phyloP scores from a whole-genome alignment of 2,113 vertebrate species.

The Microcebus murinus region DNA sequence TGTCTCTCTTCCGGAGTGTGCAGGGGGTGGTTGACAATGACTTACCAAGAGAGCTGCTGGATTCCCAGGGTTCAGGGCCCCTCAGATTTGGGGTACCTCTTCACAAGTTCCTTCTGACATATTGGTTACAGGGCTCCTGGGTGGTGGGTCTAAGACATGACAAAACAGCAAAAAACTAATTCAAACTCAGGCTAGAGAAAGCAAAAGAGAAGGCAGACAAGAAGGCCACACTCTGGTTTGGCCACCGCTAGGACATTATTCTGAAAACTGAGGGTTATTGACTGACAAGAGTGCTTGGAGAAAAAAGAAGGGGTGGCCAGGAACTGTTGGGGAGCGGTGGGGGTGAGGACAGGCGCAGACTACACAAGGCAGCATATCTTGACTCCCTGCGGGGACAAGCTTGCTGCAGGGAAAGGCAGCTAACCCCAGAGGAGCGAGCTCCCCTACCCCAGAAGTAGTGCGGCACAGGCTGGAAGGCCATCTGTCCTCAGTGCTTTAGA shows the following conservation, averaged over 20 bases:
- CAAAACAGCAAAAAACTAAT: neutral
- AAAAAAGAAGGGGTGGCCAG: neutral
- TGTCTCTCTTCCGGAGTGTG: neutral
- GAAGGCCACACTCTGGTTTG: fast-evolving
- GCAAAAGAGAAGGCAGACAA: neutral
- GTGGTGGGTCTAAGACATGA: no score
- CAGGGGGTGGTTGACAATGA: no score
- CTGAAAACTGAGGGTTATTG: neutral
- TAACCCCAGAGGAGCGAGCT: no score
- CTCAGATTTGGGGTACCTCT: no score
- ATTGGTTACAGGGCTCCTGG: neutral
- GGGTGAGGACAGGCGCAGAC: neutral
- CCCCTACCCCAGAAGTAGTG: neutral
- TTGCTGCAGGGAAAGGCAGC: neutral
- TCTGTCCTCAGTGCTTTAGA: neutral
- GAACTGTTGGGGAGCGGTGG: neutral
- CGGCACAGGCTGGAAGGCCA: neutral
- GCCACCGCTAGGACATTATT: neutral
- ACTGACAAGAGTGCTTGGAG: neutral
- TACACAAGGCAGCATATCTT: neutral
- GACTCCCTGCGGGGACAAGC: fast-evolving
- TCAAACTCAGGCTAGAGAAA: neutral
- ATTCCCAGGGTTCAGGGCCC: neutral
- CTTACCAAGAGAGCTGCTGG: neutral
- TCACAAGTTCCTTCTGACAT: neutral